Evolutionary conservation across 2,888 invertebrate species (phyloP), one percentile per base, ranked within the genome.

Genomic region (Cyrtodaria siliqua): DNA sequence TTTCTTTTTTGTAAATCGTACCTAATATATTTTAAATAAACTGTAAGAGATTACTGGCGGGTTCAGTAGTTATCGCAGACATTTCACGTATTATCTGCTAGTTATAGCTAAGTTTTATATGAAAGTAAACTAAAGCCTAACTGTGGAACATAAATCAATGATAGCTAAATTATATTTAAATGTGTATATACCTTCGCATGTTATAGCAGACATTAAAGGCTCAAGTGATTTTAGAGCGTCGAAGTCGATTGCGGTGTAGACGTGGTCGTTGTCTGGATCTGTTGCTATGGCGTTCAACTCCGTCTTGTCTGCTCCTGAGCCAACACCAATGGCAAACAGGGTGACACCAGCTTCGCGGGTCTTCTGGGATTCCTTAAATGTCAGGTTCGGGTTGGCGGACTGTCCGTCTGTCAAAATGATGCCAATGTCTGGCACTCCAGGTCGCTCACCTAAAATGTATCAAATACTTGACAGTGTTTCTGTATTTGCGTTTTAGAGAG

Each of bases 241-340:
- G 56, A 91, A 91, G 50, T 84, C 86, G 23, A 85, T 82, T 4
- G 91, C 88, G 44, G 79, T 86, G 81, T 86, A 91, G 42, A 89
- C 86, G 77, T 90, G 89, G 20, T 87, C 88, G 49, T 84, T 87
- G 66, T 87, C 85, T 4, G 90, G 90, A 56, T 87, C 82, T 0
- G 87, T 87, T 49, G 88, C 90, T 27, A 91, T 89, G 33, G 72
- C 76, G 20, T 86, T 80, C 23, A 89, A 72, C 68, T 89, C 88
- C 0, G 61, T 26, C 27, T 69, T 73, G 38, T 81, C 74, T 20
- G 85, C 81, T 40, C 84, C 86, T 26, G 57, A 80, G 8, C 89
- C 89, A 14, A 89, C 82, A 50, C 89, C 89, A 52, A 89, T 81
- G n/a, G 89, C 86, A 16, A 89, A 68, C 49, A 89, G 70, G 8